A percentile compares a stretch with the other conserved stretches of the same genome.
Conservation (phyloP, 2,113 vertebrate species). For the pig (Sus scrofa) region T2T-Sscrofa CM000824.6:36720501-36721000, state of each 20-base stretch:
- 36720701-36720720: neutral
- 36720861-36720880: constrained; percentile 26
- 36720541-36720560: constrained; percentile 65
- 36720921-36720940: neutral
- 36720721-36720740: neutral
- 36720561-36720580: constrained; percentile 75
- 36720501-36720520: constrained; percentile 90
- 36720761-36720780: constrained; percentile 72
- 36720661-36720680: constrained; percentile 60
- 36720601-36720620: constrained; percentile 84
- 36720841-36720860: constrained; percentile 55
- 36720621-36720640: constrained; percentile 74
- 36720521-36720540: constrained; percentile 86
- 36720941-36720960: neutral
- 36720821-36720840: constrained; percentile 30
- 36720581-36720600: constrained; percentile 84
- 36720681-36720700: neutral
- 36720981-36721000: neutral
- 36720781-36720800: constrained; percentile 73
- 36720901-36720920: neutral
- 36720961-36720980: constrained; percentile 19
- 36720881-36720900: neutral
- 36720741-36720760: constrained; percentile 45
- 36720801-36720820: neutral
- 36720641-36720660: constrained; percentile 42